Evolutionary conservation across 2,888 invertebrate species (phyloP).

Genomic region (Stenchaetothrips biformis): DNA sequence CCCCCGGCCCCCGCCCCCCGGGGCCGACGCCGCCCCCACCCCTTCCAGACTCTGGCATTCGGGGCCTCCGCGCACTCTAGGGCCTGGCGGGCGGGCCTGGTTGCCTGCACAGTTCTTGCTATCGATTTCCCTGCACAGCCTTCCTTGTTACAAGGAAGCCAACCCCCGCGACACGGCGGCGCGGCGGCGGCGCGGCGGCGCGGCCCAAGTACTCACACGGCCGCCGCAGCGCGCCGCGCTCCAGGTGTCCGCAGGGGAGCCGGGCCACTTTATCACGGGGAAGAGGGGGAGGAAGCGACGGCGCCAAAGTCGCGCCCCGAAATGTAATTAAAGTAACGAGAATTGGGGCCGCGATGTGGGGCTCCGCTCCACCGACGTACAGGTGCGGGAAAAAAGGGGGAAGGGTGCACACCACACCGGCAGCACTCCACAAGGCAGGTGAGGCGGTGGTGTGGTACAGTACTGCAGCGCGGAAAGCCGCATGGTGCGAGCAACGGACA

Average conservation of each 20-base stretch:
- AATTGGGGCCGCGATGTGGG: too few species aligned
- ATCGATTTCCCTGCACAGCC: conserved; percentile 14
- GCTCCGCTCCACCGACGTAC: too few species aligned
- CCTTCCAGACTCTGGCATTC: neutral
- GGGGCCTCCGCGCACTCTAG: neutral
- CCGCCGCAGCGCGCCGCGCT: neutral
- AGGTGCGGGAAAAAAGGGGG: neutral
- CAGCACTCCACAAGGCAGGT: too few species aligned
- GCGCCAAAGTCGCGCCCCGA: neutral
- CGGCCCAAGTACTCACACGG: neutral
- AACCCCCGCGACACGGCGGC: neutral
- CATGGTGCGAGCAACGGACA: too few species aligned
- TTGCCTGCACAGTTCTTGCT: conserved; percentile 6
- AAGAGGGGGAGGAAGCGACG: neutral
- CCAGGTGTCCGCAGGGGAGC: neutral
- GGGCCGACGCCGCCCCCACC: neutral
- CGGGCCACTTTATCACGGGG: neutral
- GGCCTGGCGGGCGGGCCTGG: neutral
- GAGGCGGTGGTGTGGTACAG: too few species aligned
- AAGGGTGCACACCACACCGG: too few species aligned
- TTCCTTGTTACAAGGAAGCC: neutral
- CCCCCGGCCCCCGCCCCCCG: neutral
- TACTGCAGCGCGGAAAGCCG: too few species aligned
- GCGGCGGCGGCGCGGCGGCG: neutral
- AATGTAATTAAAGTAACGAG: too few species aligned